Conservation (phyloP, 2,113 vertebrate genomes). For the Austrofundulus limnaeus region DNA sequence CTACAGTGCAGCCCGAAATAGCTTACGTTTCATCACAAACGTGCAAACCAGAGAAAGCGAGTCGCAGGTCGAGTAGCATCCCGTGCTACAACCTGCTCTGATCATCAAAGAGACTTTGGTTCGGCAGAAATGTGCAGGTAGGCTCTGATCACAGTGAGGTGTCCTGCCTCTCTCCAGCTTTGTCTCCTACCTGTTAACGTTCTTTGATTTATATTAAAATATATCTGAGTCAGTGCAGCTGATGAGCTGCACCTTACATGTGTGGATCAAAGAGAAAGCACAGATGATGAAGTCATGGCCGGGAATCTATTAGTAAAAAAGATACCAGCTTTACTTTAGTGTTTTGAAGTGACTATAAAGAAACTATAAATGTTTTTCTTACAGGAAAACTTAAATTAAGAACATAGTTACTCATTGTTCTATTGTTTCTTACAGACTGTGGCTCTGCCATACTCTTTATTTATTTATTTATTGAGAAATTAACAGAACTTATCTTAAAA, state of each 20-base stretch:
- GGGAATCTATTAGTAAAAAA: not conserved
- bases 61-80: not conserved
- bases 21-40: not conserved
- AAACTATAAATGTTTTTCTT: not conserved
- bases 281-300: not conserved
- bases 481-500: not conserved
- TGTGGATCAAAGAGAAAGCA: constrained; percentile 15
- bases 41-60: not conserved
- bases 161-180: constrained; percentile 1
- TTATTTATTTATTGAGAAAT: not conserved
- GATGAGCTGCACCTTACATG: constrained; percentile 13
- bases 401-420: too few relatives aligned
- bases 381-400: not conserved
- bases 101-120: constrained; percentile 25
- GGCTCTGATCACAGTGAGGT: constrained; percentile 4
- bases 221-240: constrained; percentile 3
- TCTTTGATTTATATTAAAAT: constrained; percentile 35
- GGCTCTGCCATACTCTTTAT: constrained; percentile 1
- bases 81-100: not conserved
- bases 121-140: constrained; percentile 12
- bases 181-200: constrained; percentile 5
- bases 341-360: not conserved
- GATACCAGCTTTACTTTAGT: not conserved
- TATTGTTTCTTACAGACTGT: too few relatives aligned
- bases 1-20: not conserved